Evolutionary conservation across 2,888 invertebrate genomes (phyloP), one percentile per base, ranked within the genome.

Genomic region (Vannuccia rotundouncinata): DNA sequence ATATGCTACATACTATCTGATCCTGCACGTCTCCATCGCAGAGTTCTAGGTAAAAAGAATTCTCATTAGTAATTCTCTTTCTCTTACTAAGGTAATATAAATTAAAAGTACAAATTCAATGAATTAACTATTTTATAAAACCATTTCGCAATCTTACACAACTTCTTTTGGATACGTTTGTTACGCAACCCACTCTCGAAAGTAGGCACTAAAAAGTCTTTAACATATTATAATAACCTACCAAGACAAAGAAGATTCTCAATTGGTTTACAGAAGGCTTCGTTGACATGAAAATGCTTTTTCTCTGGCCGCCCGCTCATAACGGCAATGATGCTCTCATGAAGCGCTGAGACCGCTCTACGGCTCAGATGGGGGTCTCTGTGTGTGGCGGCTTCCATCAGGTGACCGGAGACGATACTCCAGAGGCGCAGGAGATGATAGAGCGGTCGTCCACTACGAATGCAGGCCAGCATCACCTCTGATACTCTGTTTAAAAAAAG

Each of bases 311-410:
- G 94, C 85, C 93, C 93, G 84, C 93, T 93, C 77, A 97, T 89
- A 25, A 95, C 88, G 0, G 94, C 92, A 0, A 93, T 94, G 77
- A 95, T 93, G 27, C 94, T 92, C 85, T 95, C 95, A 85, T 95
- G 95, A 82, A 97, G 93, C 84, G 94, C 94, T 2, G 88, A 86
- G 31, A 96, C 94, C 0, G 95, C 95, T 84, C 94, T 92, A 86
- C 95, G 95, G 0, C 94, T 94, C 80, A 95, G 93, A 80, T 92
- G 91, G 29, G 93, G 91, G 85, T 95, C 95, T 84, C 93, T 92
- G 88, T 95, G 94, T 84, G 95, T 95, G 0, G 95, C 94, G 28
- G 95, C 95, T 93, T 96, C 95, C 92, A 95, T 95, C 80, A 96
- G 92, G 88, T 96, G 95, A 0, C 94, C 93, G 0, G 95, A 94